Base-by-base conservation (phyloP, 2,888 invertebrate genomes). In the Drosophila tripunctata region DNA sequence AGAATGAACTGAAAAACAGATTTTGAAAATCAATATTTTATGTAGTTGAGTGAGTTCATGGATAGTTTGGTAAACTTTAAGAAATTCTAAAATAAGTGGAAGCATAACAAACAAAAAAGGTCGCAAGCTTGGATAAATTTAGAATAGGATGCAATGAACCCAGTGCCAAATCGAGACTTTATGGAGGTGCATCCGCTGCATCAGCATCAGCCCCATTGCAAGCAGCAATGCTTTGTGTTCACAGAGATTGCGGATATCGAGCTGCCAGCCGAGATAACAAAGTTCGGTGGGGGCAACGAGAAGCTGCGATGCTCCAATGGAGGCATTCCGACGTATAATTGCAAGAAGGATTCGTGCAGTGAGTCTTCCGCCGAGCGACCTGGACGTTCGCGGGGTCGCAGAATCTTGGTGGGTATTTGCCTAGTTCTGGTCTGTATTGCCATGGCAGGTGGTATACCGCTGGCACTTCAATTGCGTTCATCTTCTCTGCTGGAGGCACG, bases 401-500 rank as follows among this genome's bases (percentile, higher is more conserved):
- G 88, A 30, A 87, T 91, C 41, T 55, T 91, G 0, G 76, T 90
- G 0, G 88, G 88, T 6, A 54, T 90, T 17, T 89, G 87, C 21
- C 71, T 91, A 3, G 84, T 91, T 31, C 50, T 91, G 2, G 79
- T 90, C 10, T 90, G 91, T 44, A 88, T 92, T 58, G 90, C 89
- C 3, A 88, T 91, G 87, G 91, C 91, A 14, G 91, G 90, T 0
- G 92, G 92, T 1, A 91, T 93, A 50, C 93, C 93, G 2, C 77
- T 93, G 56, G 93, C 93, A 1, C 82, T 93, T 15, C 93, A 93
- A 72, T 80, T 93, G 38, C 90, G 93, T 14, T 92, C 93, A 36
- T 93, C 93, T 0, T 93, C 93, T 22, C 86, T 93, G 44, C 79
- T 93, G 43, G 93, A 93, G 83, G 93, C 93, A 0, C 91, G 93